These are phyloP conservation scores for Pelosia muscerda DNA, from an alignment of 2,888 invertebrate species.

Conservation along the genomic window DNA sequence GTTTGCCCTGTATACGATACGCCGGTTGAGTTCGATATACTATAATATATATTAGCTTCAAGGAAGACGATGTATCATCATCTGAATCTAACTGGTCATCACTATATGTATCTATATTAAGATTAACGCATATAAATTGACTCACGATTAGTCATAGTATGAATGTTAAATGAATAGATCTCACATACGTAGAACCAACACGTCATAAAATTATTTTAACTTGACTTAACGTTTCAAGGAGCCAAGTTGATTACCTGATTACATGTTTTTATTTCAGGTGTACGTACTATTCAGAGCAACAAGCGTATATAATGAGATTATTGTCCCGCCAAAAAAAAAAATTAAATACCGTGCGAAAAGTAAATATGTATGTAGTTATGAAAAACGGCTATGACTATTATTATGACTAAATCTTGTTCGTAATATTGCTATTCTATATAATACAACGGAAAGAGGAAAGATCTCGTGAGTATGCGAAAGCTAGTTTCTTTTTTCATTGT, in stretches of 20 bases:
- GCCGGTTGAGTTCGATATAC: background rate
- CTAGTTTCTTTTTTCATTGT: constrained; percentile 31
- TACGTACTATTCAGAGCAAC: constrained; percentile 18
- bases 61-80: constrained; percentile 8
- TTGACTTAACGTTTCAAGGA: constrained; percentile 11
- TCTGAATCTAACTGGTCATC: constrained; percentile 22
- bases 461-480: constrained; percentile 34
- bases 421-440: constrained; percentile 20
- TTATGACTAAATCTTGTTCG: constrained; percentile 20
- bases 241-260: background rate
- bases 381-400: constrained; percentile 32
- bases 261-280: constrained; percentile 10
- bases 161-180: constrained; percentile 20
- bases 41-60: background rate
- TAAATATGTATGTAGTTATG: constrained; percentile 28
- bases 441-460: constrained; percentile 30
- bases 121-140: constrained; percentile 24
- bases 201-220: constrained; percentile 10
- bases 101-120: constrained; percentile 5
- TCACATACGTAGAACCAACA: constrained; percentile 14
- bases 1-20: background rate
- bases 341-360: constrained; percentile 35
- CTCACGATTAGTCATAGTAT: constrained; percentile 35
- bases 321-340: constrained; percentile 33
- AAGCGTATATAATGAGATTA: constrained; percentile 27